Evolutionary conservation across 2,888 invertebrate species (phyloP), one percentile per base, ranked within the genome.

Genomic region (Volucella inflata): DNA sequence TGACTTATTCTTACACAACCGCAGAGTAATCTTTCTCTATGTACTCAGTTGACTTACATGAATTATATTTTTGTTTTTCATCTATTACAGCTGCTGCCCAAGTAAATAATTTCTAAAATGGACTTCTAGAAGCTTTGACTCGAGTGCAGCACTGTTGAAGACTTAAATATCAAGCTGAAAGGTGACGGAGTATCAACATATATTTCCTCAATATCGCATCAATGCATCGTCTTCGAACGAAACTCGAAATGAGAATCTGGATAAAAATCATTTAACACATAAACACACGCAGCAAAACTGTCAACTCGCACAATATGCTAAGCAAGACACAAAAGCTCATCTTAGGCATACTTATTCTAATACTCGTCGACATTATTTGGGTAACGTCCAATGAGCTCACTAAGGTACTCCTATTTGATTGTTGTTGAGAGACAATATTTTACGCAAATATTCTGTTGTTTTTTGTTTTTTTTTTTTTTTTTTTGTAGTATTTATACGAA

Each of bases 341-440:
- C 84, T 93, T 98, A 89, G 99, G 99, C 89, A 93, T 98, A 88
- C 94, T 97, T 89, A 94, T 99, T 89, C 93, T 99, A 87, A 92
- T 99, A 88, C 93, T 98, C 89, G 98, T 99, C 88, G 98, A 98
- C 93, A 93, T 98, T 78, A 95, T 99, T 89, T 99, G 99, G 98
- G 98, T 99, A 70, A 95, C 97, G 70, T 98, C 98, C 64, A 97
- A 98, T 48, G 98, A 99, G 93, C 93, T 99, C 83, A 98, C 98
- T 82, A 97, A 98, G 95, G 98, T 98, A n/a, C n/a, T n/a, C n/a
- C n/a, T n/a, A 93, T 92, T 21, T 4, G 8, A 42, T 12, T 50
- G 21, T 16, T 48, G 10, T n/a, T 21, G 1, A 38, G 8, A 9
- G 8, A 21, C 17, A 48, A 16, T 12, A 30, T 14, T 1, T 21